Base-by-base conservation (phyloP, 2,113 vertebrate species). In the Petroica traversi region DNA sequence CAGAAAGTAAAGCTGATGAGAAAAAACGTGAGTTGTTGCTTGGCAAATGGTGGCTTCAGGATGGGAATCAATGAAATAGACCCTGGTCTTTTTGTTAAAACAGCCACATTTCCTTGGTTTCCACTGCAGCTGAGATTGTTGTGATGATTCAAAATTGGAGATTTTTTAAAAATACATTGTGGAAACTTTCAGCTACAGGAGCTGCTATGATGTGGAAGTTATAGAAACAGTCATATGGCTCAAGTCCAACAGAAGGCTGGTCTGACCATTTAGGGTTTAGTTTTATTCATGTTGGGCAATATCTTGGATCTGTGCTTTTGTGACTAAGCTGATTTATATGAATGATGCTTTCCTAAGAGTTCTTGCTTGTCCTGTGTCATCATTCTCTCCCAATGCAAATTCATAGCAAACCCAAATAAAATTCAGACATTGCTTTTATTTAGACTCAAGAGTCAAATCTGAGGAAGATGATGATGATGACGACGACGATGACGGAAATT, bases 401-500 rank as follows among this genome's bases (percentile, higher is more conserved):
- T 20, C 23, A 19, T 55, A 45, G 28, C 16, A 93, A 89, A 88
- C 49, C 36, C 38, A 25, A 20, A 20, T 90, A 73, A 92, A 84
- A 68, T 49, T 71, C n/a, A 43, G 23, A 25, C 33, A 4, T 74
- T 52, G 20, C 75, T 95, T 96, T 93, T 69, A 14, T 95, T 91
- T 79, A 98, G 98, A 96, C 52, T 86, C 92, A 0, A 93, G 83
- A n/a, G 51, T 62, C 12, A 96, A 82, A 90, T 97, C 97, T 31
- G 97, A 97, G 54, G 92, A 96, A 33, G 93, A 97, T 4, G 97
- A 97, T 2, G 96, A 97, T 4, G 98, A 98, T 0, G 98, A 99
- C 0, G 98, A 99, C 0, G 98, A 99, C 3, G 98, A 98, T 1
- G 99, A 99, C 19, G 99, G 99, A 41, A 99, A 79, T 82, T 99